Conservation (phyloP, 2,888 invertebrate species). For the Eretmocerus hayati region DNA sequence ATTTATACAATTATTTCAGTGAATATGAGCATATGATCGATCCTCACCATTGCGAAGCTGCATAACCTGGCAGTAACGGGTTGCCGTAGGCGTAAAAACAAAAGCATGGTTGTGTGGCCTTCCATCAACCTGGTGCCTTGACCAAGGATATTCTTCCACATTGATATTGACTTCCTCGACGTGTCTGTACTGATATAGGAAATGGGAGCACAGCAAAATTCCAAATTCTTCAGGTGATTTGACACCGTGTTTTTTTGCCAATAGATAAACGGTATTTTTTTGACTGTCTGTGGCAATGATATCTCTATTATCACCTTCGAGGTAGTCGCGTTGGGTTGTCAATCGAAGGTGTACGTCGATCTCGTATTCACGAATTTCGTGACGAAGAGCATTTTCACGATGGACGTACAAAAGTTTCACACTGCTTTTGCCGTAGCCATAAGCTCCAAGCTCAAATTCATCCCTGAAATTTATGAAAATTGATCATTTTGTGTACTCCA, state of each 20-base stretch:
- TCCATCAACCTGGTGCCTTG: conserved; percentile 54
- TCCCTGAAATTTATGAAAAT: no score
- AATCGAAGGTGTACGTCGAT: conserved; percentile 66
- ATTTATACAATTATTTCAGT: no score
- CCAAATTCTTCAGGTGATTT: conserved; percentile 73
- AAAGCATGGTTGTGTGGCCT: conserved; percentile 70
- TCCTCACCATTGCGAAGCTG: conserved; percentile 60
- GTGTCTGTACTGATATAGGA: conserved; percentile 68
- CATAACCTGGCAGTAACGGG: conserved; percentile 62
- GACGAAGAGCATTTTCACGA: conserved; percentile 56
- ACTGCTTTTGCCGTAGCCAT: conserved; percentile 68
- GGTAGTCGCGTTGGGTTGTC: conserved; percentile 63
- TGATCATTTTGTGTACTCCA: no score
- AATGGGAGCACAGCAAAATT: conserved; percentile 65
- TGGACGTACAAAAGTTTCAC: conserved; percentile 68
- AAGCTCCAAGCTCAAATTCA: conserved; percentile 56
- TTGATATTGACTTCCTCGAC: conserved; percentile 63
- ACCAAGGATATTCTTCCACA: conserved; percentile 72
- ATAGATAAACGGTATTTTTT: conserved; percentile 72
- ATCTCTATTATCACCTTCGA: conserved; percentile 68
- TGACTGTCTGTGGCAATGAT: conserved; percentile 78
- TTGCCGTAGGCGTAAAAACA: conserved; percentile 60
- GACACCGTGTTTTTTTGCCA: conserved; percentile 72
- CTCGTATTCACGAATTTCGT: conserved; percentile 68
- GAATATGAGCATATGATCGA: no score